Evolutionary conservation across 1,140 invertebrate species (phyloP), one percentile per base, ranked within the genome.

Genomic region (Anoplophora glabripennis): DNA sequence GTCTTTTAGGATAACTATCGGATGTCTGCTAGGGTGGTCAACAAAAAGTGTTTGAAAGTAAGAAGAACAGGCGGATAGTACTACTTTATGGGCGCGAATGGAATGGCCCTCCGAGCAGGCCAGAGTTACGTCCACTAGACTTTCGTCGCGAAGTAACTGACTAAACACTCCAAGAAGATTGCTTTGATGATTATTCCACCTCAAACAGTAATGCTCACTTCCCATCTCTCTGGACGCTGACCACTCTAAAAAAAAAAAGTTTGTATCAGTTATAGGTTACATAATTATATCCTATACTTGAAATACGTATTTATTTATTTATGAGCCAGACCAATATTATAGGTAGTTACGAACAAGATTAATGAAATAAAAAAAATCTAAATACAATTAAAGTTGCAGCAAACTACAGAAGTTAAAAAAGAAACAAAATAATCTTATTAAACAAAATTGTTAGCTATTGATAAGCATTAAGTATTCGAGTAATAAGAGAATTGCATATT

Each of bases 101-200:
- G 89, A 92, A 77, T 88, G 89, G 76, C 92, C 93, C 82, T 94
- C 92, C 79, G 89, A 89, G 83, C 91, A 94, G 80, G 92, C 91
- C 81, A 95, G 86, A 77, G 93, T 95, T 76, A 94, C 92, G 87
- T 95, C 92, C 77, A 94, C 92, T 80, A 95, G 86, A 81, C 89
- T 91, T 83, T 93, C 91, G 83, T 92, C 90, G 82, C 93, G 89
- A 77, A 93, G 85, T 81, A 94, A 87, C 84, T 93, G 90, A 85
- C 90, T 92, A 86, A 93, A 94, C 79, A 93, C 91, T 80, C 89
- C 89, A 83, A 93, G 85, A 81, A 93, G 86, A 85, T 93, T 93
- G 85, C 89, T 92, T 87, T 92, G 90, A 90, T 92, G 90, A 91
- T 93, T 92, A 86, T 92, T 93, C 90, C 90, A 92, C 87, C 90